Evolutionary conservation across 2,113 vertebrate species (phyloP).

Genomic region (Lichenostomus cassidix): DNA sequence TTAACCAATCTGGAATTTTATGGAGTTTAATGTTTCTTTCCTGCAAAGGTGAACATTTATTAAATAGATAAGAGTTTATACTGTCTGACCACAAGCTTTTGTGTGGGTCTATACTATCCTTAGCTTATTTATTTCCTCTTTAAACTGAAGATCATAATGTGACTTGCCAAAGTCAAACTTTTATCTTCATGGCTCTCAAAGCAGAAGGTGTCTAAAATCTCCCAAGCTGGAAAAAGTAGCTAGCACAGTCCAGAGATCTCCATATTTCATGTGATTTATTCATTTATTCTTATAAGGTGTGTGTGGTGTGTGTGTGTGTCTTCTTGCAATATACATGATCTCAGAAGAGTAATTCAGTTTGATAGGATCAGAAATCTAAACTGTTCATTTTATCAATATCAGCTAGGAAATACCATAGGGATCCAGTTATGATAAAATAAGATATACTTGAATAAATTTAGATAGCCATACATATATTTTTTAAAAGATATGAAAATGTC

Average conservation of each 20-base stretch:
- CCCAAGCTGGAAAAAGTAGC: background rate
- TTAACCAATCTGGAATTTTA: background rate
- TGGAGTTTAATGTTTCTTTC: background rate
- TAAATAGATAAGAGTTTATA: background rate
- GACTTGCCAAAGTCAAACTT: background rate
- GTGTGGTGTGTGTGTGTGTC: background rate
- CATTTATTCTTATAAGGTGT: background rate
- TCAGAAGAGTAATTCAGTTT: background rate
- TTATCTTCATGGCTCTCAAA: background rate
- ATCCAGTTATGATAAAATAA: background rate
- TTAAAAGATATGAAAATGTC: background rate
- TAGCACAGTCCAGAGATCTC: background rate
- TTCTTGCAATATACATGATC: background rate
- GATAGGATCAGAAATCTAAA: background rate
- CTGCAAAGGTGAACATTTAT: background rate
- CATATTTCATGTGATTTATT: background rate
- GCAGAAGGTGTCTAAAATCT: background rate
- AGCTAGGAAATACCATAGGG: background rate
- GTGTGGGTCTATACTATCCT: background rate
- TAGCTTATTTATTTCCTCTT: background rate
- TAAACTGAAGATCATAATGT: background rate
- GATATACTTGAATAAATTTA: background rate
- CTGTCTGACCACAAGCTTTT: background rate
- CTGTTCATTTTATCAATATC: background rate
- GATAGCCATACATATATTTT: background rate